Evolutionary conservation across 2,888 invertebrate genomes (phyloP).

Genomic region (Caenorhabditis wallacei): DNA sequence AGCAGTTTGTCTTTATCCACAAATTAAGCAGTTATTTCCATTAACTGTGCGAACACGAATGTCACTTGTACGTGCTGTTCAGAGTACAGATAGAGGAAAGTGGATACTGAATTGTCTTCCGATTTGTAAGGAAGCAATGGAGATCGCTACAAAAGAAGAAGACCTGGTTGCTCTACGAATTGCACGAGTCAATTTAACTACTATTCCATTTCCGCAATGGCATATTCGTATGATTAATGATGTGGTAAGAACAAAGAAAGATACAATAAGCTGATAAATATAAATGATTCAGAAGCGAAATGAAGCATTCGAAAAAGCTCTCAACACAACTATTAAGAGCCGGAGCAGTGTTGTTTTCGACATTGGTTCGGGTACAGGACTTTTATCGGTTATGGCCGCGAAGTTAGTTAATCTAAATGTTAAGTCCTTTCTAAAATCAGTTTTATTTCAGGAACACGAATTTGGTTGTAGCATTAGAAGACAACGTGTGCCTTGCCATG

Average conservation of each 20-base stretch:
- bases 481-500: conserved; percentile 34
- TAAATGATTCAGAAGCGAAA: conserved; percentile 37
- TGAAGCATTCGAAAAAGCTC: conserved; percentile 28
- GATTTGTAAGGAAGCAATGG: conserved; percentile 34
- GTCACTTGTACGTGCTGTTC: conserved; percentile 22
- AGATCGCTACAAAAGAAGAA: conserved; percentile 8
- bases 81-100: conserved; percentile 2
- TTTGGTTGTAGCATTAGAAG: conserved; percentile 62
- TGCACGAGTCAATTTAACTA: conserved; percentile 55
- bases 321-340: conserved; percentile 40
- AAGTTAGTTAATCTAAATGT: conserved; percentile 32
- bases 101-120: conserved; percentile 44
- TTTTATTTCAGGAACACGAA: conserved; percentile 45
- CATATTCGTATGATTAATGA: conserved; percentile 73
- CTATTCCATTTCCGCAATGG: conserved; percentile 64
- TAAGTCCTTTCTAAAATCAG: background rate
- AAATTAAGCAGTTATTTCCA: conserved; percentile 42
- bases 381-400: conserved; percentile 64
- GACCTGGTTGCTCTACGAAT: conserved; percentile 30
- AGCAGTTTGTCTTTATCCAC: conserved; percentile 39
- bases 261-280: too few species aligned
- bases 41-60: conserved; percentile 28
- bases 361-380: conserved; percentile 70
- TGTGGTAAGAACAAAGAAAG: conserved; percentile 20
- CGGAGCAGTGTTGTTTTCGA: conserved; percentile 60